A percentile compares a stretch with the other conserved stretches of the same genome.
phyloP scores from a whole-genome alignment of 2,888 invertebrate species.

The Myopa tessellatipennis region DNA sequence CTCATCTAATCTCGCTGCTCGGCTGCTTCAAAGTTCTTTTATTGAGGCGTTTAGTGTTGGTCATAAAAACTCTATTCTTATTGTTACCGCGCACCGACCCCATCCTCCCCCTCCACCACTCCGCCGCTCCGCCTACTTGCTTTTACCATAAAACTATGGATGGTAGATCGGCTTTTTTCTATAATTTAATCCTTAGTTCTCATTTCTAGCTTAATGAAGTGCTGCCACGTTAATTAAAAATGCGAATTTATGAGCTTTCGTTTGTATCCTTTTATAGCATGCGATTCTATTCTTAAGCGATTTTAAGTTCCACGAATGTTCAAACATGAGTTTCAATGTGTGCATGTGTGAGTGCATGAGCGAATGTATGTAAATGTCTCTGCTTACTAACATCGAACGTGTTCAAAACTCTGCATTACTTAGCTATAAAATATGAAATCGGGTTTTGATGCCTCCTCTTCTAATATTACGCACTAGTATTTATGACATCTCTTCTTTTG shows the following conservation, averaged over 20 bases:
- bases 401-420: too few relatives aligned
- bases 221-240: conserved; percentile 36
- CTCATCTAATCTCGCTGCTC: background rate
- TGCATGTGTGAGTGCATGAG: too few relatives aligned
- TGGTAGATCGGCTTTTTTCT: background rate
- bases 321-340: too few relatives aligned
- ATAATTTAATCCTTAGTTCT: background rate
- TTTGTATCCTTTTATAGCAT: conserved; percentile 14
- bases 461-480: too few relatives aligned
- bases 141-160: background rate
- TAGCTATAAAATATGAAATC: too few relatives aligned
- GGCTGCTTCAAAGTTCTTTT: background rate
- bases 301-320: background rate
- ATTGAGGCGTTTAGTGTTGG: conserved; percentile 18
- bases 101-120: background rate
- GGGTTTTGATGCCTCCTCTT: too few relatives aligned
- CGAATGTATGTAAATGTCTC: too few relatives aligned
- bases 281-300: background rate
- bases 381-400: too few relatives aligned
- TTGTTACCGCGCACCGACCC: background rate
- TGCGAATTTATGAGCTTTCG: conserved; percentile 21
- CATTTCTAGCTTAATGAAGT: conserved; percentile 28
- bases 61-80: conserved; percentile 23
- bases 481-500: too few relatives aligned
- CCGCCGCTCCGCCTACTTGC: background rate